Conservation (phyloP, 1,140 invertebrate genomes). For the Drosophila albomicans region DNA sequence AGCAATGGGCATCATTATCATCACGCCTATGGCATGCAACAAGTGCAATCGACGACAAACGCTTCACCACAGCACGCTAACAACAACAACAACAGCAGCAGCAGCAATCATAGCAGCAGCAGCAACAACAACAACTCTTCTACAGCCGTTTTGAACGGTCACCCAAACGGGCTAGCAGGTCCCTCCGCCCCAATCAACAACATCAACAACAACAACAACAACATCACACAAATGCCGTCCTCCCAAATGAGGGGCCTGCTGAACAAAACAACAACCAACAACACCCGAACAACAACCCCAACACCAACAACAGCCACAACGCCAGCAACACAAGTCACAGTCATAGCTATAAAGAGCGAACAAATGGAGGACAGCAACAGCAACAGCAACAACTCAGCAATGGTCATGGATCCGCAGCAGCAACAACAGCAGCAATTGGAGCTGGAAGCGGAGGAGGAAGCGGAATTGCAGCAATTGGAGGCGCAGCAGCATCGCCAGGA, state of each 20-base stretch:
- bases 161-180: slow-evolving; percentile 96
- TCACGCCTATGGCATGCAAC: slow-evolving; percentile 74
- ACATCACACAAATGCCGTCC: slow-evolving; percentile 85
- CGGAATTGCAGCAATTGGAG: slow-evolving; percentile 54
- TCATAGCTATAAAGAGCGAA: slow-evolving; percentile 70
- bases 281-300: slow-evolving; percentile 46
- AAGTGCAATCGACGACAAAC: slow-evolving; percentile 84
- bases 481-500: slow-evolving; percentile 26
- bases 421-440: slow-evolving; percentile 38
- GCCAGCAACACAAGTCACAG: slow-evolving; percentile 66
- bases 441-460: slow-evolving; percentile 43
- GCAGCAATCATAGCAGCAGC: slow-evolving; percentile 49
- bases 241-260: slow-evolving; percentile 94
- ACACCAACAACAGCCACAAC: slow-evolving; percentile 56
- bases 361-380: slow-evolving; percentile 76
- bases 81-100: slow-evolving; percentile 44
- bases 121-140: slow-evolving; percentile 58
- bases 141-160: slow-evolving; percentile 87
- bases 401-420: slow-evolving; percentile 53
- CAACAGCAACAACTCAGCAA: slow-evolving; percentile 68
- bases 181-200: slow-evolving; percentile 88
- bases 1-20: slow-evolving; percentile 61
- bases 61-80: slow-evolving; percentile 80
- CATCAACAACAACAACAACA: slow-evolving; percentile 85
- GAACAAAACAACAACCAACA: slow-evolving; percentile 86